Conservation (phyloP, 2,888 invertebrate species). For the Euphydryas editha region DNA sequence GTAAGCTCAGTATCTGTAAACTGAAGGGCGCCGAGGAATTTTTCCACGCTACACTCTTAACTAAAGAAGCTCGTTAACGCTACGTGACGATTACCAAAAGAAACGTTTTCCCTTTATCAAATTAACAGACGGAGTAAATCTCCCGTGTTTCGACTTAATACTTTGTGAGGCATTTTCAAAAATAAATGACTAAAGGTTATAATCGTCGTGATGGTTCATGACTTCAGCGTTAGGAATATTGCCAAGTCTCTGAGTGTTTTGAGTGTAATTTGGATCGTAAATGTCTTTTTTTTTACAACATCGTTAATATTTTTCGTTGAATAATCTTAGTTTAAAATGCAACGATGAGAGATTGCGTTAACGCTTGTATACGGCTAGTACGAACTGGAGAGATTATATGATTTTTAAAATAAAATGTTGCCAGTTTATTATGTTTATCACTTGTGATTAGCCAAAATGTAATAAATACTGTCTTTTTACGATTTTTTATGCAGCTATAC, state of each 20-base stretch:
- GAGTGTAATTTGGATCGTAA: slow-evolving; percentile 28
- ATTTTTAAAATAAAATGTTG: not conserved
- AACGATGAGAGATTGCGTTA: slow-evolving; percentile 2
- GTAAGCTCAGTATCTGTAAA: slow-evolving; percentile 39
- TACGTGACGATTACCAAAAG: slow-evolving; percentile 78
- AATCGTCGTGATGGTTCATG: slow-evolving; percentile 39
- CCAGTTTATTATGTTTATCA: not conserved
- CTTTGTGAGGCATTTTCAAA: slow-evolving; percentile 34
- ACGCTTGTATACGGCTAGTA: not conserved
- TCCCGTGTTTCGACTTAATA: slow-evolving; percentile 46
- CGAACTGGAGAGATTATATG: not conserved
- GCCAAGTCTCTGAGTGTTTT: slow-evolving; percentile 40
- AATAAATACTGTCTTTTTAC: too few relatives aligned
- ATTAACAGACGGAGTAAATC: slow-evolving; percentile 68
- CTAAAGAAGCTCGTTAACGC: slow-evolving; percentile 78
- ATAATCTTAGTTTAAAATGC: slow-evolving; percentile 1
- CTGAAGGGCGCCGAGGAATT: slow-evolving; percentile 55
- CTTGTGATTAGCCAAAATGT: not conserved
- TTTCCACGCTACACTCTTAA: slow-evolving; percentile 79
- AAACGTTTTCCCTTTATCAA: slow-evolving; percentile 62
- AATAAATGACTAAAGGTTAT: slow-evolving; percentile 40
- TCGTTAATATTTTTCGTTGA: slow-evolving; percentile 11
- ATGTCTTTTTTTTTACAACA: slow-evolving; percentile 27
- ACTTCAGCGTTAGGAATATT: slow-evolving; percentile 40
- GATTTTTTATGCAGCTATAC: too few relatives aligned